These are phyloP conservation scores for Allygus modestus DNA, from an alignment of 2,888 invertebrate species.

Conservation along the genomic window DNA sequence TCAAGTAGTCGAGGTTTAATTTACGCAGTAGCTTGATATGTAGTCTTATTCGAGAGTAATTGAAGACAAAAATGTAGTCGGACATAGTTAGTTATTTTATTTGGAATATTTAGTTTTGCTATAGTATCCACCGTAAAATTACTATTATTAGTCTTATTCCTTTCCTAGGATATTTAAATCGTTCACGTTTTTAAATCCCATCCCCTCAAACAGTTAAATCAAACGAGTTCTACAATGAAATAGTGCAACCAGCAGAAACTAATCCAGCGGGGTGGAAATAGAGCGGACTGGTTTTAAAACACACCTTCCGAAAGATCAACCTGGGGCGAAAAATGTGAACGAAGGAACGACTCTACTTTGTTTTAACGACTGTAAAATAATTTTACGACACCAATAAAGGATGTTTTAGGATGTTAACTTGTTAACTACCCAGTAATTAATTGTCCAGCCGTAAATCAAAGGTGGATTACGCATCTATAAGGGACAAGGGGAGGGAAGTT, in stretches of 20 bases:
- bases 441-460: not conserved
- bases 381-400: not conserved
- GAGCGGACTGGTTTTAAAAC: conserved; percentile 32
- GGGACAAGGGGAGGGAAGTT: not conserved
- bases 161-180: too few species aligned
- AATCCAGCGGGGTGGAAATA: conserved; percentile 20
- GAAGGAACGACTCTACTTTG: not conserved
- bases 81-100: too few species aligned
- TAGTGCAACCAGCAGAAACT: conserved; percentile 22
- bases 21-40: too few species aligned
- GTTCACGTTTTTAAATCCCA: not conserved
- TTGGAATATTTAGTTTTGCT: too few species aligned
- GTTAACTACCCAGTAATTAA: not conserved
- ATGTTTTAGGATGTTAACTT: conserved; percentile 4
- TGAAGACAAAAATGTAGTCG: too few species aligned
- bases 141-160: too few species aligned
- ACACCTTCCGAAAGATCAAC: not conserved
- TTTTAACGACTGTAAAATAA: not conserved
- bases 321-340: not conserved
- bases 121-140: too few species aligned
- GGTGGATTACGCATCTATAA: not conserved
- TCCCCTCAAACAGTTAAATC: not conserved
- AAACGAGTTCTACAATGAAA: not conserved
- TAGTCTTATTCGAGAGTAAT: too few species aligned
- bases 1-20: too few species aligned